Base-by-base conservation (phyloP, 2,888 invertebrate genomes). In the Celastrina argiolus region DNA sequence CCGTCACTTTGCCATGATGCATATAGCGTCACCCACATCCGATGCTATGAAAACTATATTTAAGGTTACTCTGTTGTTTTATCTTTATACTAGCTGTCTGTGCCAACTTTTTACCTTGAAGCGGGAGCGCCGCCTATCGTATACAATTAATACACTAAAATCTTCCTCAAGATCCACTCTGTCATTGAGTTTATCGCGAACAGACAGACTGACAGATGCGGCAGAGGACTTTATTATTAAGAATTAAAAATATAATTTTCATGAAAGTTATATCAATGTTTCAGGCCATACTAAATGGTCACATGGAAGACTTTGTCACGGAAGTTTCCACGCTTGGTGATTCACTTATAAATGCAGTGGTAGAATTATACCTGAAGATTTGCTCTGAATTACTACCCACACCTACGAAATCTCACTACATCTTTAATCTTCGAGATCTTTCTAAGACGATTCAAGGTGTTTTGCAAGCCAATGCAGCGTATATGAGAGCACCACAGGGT, bases 381-480 rank as follows among this genome's bases (percentile, higher is more conserved):
- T 94, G 95, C 16, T 87, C 93, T 0, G 96, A 96, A 75, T 92
- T 98, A 72, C 85, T 98, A 34, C 98, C 98, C 0, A 98, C 98
- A 0, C 98, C 98, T 0, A 94, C 96, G 31, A 98, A 97, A 81
- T 96, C 96, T 0, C 98, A 98, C 84, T 98, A 98, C 78, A 94
- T 98, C 14, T 98, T 98, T 82, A 98, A 98, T 84, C 87, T 98
- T 74, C 92, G 98, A 59, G 97, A 98, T 88, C 90, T 98, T 51
- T 97, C 97, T 10, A 98, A 97, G 83, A 96, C 96, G 69, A 92
- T 97, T 75, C 97, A 97, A 85, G 97, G 97, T n/a, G 93, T 97
- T 8, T 85, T 97, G 65, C 97, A 97, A 80, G 96, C 96, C 0
- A 95, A 96, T 78, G 92, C 94, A 36, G 93, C 93, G 1, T 93